Conservation (phyloP, 2,113 vertebrate species). For the Himantopus leucocephalus region DNA sequence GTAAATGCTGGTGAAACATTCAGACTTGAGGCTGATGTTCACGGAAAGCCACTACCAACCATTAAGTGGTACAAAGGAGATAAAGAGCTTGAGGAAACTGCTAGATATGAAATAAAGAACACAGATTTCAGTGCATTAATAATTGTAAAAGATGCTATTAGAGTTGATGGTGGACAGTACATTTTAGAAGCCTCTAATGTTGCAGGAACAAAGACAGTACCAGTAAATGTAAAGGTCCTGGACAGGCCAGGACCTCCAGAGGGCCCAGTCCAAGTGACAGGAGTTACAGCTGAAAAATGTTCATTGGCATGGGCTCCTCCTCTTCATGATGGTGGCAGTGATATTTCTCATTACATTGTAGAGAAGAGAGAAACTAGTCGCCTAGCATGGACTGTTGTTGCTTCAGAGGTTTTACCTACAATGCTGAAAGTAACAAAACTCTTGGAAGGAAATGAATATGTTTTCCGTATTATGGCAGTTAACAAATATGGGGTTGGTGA, state of each 20-base stretch:
- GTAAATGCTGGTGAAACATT: constrained; percentile 93
- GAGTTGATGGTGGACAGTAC: constrained; percentile 89
- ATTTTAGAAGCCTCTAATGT: constrained; percentile 89
- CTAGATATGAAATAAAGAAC: constrained; percentile 90
- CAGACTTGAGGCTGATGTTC: constrained; percentile 91
- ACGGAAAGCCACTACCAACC: constrained; percentile 89
- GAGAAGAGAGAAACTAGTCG: constrained; percentile 98
- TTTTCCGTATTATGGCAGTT: constrained; percentile 96
- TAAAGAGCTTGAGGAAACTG: constrained; percentile 87
- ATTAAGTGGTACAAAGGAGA: constrained; percentile 94
- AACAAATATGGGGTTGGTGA: constrained; percentile 96
- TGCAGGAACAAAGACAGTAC: constrained; percentile 88
- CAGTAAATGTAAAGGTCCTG: constrained; percentile 90
- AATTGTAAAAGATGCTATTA: constrained; percentile 89
- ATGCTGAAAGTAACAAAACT: constrained; percentile 96
- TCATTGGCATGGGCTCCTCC: constrained; percentile 88
- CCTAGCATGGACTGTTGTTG: constrained; percentile 93
- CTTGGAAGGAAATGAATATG: constrained; percentile 94
- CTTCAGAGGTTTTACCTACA: constrained; percentile 88
- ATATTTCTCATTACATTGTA: constrained; percentile 92
- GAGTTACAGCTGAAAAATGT: constrained; percentile 91
- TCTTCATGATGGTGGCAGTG: constrained; percentile 91
- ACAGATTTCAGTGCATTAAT: constrained; percentile 88
- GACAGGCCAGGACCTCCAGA: constrained; percentile 90
- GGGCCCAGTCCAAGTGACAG: constrained; percentile 87